Conservation (phyloP, 2,797 vertebrate genomes). For the Cynopterus sphinx region DNA sequence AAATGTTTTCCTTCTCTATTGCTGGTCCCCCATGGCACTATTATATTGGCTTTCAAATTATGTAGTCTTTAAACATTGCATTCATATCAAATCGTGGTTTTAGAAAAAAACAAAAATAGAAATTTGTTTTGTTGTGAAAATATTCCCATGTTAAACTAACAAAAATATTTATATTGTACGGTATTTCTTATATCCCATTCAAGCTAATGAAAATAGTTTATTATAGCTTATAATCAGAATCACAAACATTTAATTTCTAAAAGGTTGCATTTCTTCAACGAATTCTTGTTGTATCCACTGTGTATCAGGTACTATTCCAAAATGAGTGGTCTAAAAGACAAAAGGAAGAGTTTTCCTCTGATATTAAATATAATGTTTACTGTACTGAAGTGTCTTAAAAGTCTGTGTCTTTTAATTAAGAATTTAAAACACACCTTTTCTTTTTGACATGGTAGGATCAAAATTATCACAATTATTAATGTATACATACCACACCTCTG, state of each 20-base stretch:
- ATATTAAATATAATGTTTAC: background rate
- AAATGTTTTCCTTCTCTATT: background rate
- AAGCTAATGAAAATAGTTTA: conserved; percentile 24
- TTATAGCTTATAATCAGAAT: conserved; percentile 34
- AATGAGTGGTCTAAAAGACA: background rate
- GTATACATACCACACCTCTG: background rate
- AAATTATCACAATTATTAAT: background rate
- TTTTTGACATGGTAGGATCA: conserved; percentile 3
- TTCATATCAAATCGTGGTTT: conserved; percentile 19
- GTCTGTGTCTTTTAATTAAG: background rate
- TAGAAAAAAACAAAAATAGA: conserved; percentile 42
- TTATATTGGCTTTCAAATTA: conserved; percentile 9
- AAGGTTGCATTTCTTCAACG: background rate
- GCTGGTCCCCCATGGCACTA: background rate
- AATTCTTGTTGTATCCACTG: conserved; percentile 6
- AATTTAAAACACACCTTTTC: background rate
- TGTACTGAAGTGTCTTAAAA: background rate
- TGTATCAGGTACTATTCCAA: background rate
- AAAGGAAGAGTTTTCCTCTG: background rate
- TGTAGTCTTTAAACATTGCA: background rate
- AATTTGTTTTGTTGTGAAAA: background rate
- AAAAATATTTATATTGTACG: conserved; percentile 10
- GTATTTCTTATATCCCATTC: background rate
- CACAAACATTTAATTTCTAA: background rate
- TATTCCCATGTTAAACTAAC: conserved; percentile 20